Conservation (phyloP, 2,113 vertebrate species). For the Tiliqua scincoides region DNA sequence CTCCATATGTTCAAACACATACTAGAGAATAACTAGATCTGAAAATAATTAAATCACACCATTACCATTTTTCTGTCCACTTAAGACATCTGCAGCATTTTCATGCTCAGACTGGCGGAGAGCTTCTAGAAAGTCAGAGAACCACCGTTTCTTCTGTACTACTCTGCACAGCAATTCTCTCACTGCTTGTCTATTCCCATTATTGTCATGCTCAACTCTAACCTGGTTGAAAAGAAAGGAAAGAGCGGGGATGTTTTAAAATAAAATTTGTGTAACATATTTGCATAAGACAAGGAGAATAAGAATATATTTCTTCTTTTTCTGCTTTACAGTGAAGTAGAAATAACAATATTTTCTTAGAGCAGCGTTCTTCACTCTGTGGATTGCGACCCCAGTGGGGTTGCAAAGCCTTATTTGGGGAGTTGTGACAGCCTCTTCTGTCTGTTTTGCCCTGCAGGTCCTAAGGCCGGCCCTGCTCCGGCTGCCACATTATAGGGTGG, state of each 20-base stretch:
- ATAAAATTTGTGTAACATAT: background rate
- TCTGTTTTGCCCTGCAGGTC: too few species aligned
- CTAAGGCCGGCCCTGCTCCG: too few species aligned
- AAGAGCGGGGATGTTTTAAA: background rate
- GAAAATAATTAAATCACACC: background rate
- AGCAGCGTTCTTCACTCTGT: background rate
- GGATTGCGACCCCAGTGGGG: too few species aligned
- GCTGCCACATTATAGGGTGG: too few species aligned
- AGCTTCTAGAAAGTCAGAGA: constrained; percentile 80
- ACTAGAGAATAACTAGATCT: background rate
- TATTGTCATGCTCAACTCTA: constrained; percentile 40
- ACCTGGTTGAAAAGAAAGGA: constrained; percentile 75
- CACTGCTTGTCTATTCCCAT: constrained; percentile 73
- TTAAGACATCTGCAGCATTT: constrained; percentile 72
- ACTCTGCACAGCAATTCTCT: constrained; percentile 83
- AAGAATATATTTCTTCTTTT: background rate
- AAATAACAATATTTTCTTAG: background rate
- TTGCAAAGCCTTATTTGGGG: too few species aligned
- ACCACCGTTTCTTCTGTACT: constrained; percentile 86
- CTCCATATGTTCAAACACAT: too few species aligned
- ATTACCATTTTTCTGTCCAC: constrained; percentile 71
- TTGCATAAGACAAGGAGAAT: background rate
- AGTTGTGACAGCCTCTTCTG: too few species aligned
- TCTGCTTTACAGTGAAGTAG: too few species aligned
- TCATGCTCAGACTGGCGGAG: constrained; percentile 77